A percentile compares a stretch with the other conserved stretches of the same genome.
These are phyloP conservation scores for Drosophila pseudoananassae DNA, from an alignment of 1,140 invertebrate species.

Conservation along the genomic window DNA sequence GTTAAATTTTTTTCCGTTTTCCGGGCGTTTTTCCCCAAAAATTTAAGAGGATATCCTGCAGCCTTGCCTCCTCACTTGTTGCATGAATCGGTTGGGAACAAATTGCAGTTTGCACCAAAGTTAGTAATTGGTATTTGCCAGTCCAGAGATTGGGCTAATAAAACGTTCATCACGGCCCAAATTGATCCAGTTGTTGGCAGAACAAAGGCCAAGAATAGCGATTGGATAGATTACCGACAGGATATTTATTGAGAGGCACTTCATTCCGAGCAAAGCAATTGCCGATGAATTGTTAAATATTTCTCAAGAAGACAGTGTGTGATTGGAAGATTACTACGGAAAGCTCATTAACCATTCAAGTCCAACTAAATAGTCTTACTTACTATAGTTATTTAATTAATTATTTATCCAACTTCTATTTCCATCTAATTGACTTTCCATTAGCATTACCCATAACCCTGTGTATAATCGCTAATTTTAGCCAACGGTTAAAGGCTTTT, in stretches of 20 bases:
- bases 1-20: constrained; percentile 8
- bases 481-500: constrained; percentile 11
- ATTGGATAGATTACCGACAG: background rate
- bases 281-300: constrained; percentile 16
- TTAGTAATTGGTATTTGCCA: constrained; percentile 56
- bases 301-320: constrained; percentile 1
- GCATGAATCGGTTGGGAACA: constrained; percentile 21
- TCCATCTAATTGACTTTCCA: background rate
- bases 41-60: constrained; percentile 21
- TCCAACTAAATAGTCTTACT: background rate
- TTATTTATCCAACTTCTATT: background rate
- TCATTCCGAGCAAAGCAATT: background rate
- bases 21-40: constrained; percentile 8
- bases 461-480: constrained; percentile 22
- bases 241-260: constrained; percentile 14
- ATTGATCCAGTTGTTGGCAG: constrained; percentile 4
- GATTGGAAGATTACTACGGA: background rate
- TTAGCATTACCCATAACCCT: constrained; percentile 15
- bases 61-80: constrained; percentile 29
- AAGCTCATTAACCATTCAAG: background rate
- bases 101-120: constrained; percentile 44
- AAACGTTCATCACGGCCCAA: constrained; percentile 37
- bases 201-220: constrained; percentile 3
- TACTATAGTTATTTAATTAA: background rate
- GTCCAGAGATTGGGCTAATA: constrained; percentile 49